A percentile compares a stretch with the other conserved stretches of the same genome.
Conservation (phyloP, 23 tunicate genomes). For the Ciona savignyi region DNA sequence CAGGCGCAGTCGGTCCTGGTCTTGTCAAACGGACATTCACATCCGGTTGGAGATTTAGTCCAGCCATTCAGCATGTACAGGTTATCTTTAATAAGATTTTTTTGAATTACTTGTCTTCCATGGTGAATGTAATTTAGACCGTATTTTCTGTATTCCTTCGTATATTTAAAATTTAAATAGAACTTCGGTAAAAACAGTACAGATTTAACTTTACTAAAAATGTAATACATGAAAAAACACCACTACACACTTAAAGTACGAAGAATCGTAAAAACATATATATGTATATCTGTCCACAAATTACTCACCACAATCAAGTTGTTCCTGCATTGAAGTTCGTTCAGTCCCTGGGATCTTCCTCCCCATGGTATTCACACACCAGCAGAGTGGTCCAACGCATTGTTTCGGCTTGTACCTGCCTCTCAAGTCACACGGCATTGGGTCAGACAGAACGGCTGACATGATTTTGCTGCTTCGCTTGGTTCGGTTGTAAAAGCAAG, state of each 20-base stretch:
- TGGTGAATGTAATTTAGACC: no score
- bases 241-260: no score
- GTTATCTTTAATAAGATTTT: constrained; percentile 19
- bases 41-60: constrained; percentile 14
- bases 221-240: no score
- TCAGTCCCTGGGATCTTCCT: constrained; percentile 15
- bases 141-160: no score
- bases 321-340: not conserved
- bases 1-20: constrained; percentile 35
- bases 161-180: no score
- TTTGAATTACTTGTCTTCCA: no score
- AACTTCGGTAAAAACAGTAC: no score
- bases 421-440: constrained; percentile 12
- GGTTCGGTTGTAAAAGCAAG: constrained; percentile 28
- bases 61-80: constrained; percentile 24
- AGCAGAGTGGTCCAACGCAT: constrained; percentile 26
- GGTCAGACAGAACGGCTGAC: not conserved
- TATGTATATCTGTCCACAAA: no score
- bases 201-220: no score
- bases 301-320: constrained; percentile 11
- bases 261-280: no score
- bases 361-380: constrained; percentile 39
- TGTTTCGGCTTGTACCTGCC: constrained; percentile 30
- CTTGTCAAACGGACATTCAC: constrained; percentile 28
- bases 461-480: not conserved